Percentiles rank a stretch among this genome's conserved stretches.
Evolutionary conservation across 2,113 vertebrate genomes (phyloP).

Genomic region (Antechinus flavipes): DNA sequence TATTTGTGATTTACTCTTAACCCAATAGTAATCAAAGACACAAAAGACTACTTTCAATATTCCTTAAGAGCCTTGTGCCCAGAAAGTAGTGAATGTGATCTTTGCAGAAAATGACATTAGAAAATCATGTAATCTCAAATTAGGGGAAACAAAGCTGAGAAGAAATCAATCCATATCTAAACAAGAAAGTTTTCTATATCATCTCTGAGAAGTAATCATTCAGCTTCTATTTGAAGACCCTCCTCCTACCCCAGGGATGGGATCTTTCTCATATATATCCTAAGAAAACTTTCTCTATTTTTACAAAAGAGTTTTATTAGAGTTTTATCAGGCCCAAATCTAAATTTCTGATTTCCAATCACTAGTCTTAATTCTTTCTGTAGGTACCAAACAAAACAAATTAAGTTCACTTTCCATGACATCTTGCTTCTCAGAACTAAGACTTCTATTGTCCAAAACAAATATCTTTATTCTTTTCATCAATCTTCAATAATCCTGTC

Average conservation of each 20-base stretch:
- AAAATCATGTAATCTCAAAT: not conserved
- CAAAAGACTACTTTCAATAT: slow-evolving; percentile 12
- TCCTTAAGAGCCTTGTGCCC: not conserved
- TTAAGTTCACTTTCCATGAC: not conserved
- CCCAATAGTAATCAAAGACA: slow-evolving; percentile 47
- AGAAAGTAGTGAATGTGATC: not conserved
- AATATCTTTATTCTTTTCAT: not conserved
- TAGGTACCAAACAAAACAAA: not conserved
- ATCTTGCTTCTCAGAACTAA: not conserved
- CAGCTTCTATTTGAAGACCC: not conserved
- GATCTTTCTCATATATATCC: not conserved
- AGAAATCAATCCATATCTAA: not conserved
- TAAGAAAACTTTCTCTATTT: not conserved
- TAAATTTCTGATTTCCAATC: not conserved
- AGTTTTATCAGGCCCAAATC: not conserved
- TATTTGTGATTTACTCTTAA: slow-evolving; percentile 69
- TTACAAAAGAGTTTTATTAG: not conserved
- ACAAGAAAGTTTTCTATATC: not conserved
- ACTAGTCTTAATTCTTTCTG: not conserved
- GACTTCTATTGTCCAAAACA: not conserved
- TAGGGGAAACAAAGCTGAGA: not conserved
- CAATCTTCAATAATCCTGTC: not conserved
- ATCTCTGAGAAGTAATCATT: not conserved
- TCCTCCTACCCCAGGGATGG: not conserved
- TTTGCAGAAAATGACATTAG: not conserved